These are phyloP conservation scores for Sylvilagus floridanus DNA, from an alignment of 2,797 vertebrate genomes.

Conservation along the genomic window DNA sequence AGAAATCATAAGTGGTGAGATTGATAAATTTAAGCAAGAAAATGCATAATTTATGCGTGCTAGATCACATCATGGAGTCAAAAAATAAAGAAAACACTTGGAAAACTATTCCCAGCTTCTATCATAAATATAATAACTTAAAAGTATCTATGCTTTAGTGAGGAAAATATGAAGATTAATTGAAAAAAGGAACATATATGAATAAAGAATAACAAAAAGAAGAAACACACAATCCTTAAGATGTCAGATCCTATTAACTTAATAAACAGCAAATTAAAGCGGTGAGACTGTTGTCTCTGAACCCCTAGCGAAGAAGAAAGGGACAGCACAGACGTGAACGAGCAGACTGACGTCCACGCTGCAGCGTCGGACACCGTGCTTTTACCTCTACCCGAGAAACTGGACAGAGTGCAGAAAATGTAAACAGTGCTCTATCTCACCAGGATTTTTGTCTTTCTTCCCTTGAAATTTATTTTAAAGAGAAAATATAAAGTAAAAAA, in stretches of 20 bases:
- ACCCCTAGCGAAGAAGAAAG: not conserved
- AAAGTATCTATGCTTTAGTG: not conserved
- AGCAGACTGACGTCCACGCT: not conserved
- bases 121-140: slow-evolving; percentile 5
- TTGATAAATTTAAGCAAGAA: not conserved
- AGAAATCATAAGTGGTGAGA: slow-evolving; percentile 44
- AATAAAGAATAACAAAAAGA: slow-evolving; percentile 50
- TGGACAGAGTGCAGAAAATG: not conserved
- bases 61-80: not conserved
- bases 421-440: slow-evolving; percentile 21
- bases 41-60: not conserved
- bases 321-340: not conserved
- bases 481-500: too few species aligned
- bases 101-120: slow-evolving; percentile 45
- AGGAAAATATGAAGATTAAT: slow-evolving; percentile 37
- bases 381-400: slow-evolving; percentile 10
- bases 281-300: not conserved
- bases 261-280: not conserved
- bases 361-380: not conserved
- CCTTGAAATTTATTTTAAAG: too few species aligned
- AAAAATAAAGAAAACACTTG: slow-evolving; percentile 28
- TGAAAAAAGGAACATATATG: slow-evolving; percentile 7
- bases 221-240: not conserved
- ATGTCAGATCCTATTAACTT: not conserved
- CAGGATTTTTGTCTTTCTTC: too few species aligned